These are phyloP conservation scores for Hycleus cichorii DNA, from an alignment of 1,140 invertebrate genomes.

Conservation along the genomic window DNA sequence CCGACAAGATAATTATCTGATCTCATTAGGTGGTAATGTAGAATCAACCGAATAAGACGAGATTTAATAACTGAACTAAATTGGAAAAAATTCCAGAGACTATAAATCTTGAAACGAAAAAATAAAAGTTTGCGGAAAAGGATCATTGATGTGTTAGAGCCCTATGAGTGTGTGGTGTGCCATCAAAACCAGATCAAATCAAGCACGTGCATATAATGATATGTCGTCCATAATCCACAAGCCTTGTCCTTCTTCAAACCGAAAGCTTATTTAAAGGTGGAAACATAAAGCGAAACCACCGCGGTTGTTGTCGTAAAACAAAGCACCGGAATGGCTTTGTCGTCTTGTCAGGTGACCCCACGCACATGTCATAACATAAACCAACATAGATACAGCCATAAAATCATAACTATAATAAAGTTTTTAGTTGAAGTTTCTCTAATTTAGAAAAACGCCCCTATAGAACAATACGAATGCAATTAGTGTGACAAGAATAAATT, in stretches of 20 bases:
- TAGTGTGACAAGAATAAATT: no score
- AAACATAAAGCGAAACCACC: constrained; percentile 10
- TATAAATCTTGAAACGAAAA: constrained; percentile 12
- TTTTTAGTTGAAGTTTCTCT: no score
- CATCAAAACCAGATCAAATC: constrained; percentile 15
- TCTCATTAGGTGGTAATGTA: no score
- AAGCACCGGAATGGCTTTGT: neutral
- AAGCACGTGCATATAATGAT: constrained; percentile 17
- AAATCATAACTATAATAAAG: no score
- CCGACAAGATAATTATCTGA: no score
- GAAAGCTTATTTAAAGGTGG: neutral
- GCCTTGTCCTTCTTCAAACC: constrained; percentile 1
- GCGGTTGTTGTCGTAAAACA: constrained; percentile 11
- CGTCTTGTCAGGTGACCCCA: neutral
- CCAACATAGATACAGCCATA: no score
- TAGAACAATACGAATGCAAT: no score
- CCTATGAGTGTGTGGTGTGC: neutral
- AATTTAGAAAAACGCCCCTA: no score
- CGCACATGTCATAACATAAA: no score
- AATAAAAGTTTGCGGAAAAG: constrained; percentile 6
- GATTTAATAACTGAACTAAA: no score
- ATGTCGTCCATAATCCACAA: neutral
- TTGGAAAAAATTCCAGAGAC: neutral
- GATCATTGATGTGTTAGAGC: neutral
- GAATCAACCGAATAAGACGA: no score